phyloP scores from a whole-genome alignment of 2,113 vertebrate genomes.

The Sceloporus undulatus region DNA sequence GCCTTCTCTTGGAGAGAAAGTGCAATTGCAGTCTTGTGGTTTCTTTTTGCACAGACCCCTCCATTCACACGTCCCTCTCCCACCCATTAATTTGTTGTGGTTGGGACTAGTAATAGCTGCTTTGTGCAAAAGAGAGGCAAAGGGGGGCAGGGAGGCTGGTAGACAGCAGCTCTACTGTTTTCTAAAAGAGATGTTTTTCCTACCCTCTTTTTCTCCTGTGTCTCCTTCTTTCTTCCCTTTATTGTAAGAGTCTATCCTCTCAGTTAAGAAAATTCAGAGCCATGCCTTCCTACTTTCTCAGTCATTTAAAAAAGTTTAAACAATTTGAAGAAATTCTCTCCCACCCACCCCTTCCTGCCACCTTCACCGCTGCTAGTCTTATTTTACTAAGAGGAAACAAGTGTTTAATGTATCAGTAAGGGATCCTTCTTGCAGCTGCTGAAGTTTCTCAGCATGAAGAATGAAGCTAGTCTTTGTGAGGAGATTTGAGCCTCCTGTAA shows the following conservation, averaged over 20 bases:
- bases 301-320: slow-evolving; percentile 66
- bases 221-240: slow-evolving; percentile 67
- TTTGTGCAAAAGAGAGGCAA: slow-evolving; percentile 63
- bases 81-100: slow-evolving; percentile 62
- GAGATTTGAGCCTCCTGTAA: neutral
- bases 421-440: slow-evolving; percentile 36
- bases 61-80: slow-evolving; percentile 66
- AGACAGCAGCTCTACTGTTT: slow-evolving; percentile 71
- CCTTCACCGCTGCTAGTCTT: slow-evolving; percentile 29
- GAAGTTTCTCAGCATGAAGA: slow-evolving; percentile 19
- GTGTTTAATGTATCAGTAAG: slow-evolving; percentile 20
- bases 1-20: slow-evolving; percentile 22
- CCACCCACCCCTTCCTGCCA: no score
- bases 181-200: slow-evolving; percentile 56
- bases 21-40: accelerated
- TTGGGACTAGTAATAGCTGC: slow-evolving; percentile 59
- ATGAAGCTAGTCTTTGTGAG: slow-evolving; percentile 8
- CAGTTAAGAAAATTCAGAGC: slow-evolving; percentile 50
- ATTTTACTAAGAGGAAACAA: slow-evolving; percentile 50
- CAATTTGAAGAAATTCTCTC: slow-evolving; percentile 26
- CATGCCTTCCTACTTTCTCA: slow-evolving; percentile 54
- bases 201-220: slow-evolving; percentile 34
- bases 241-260: slow-evolving; percentile 61
- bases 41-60: slow-evolving; percentile 61
- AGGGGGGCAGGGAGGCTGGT: neutral